Percentiles rank a stretch among this genome's conserved stretches.
Evolutionary conservation across 2,797 vertebrate species (phyloP).

Genomic region (Rhabdophis nuchalis): DNA sequence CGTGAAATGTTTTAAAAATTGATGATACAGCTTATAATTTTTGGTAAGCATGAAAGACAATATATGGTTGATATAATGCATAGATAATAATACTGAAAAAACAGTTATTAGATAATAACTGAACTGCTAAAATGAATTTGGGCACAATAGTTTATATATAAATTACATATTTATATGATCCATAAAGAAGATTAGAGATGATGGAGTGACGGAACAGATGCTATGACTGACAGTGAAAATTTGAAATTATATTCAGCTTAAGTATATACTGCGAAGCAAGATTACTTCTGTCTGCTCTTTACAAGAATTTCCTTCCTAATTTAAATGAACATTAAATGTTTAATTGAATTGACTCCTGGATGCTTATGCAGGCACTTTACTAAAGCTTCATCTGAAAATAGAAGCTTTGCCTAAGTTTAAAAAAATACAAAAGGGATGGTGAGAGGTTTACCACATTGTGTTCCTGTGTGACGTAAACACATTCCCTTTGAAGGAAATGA

Average conservation of each 20-base stretch:
- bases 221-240: conserved; percentile 73
- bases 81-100: conserved; percentile 67
- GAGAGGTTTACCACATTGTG: conserved; percentile 39
- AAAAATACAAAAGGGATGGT: conserved; percentile 35
- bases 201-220: conserved; percentile 72
- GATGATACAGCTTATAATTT: conserved; percentile 41
- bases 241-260: conserved; percentile 73
- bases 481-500: conserved; percentile 58
- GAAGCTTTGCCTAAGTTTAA: not conserved
- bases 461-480: conserved; percentile 46
- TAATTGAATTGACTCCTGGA: conserved; percentile 43
- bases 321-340: conserved; percentile 56
- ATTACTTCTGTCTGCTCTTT: conserved; percentile 64
- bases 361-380: conserved; percentile 23
- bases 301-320: conserved; percentile 49
- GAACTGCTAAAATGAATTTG: conserved; percentile 72
- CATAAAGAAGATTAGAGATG: conserved; percentile 68
- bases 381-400: conserved; percentile 33
- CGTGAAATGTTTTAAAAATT: conserved; percentile 39
- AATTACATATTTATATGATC: conserved; percentile 74
- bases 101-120: conserved; percentile 59
- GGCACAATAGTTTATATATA: conserved; percentile 73
- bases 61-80: conserved; percentile 61
- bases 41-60: conserved; percentile 56
- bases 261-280: conserved; percentile 58